A percentile compares a stretch with the other conserved stretches of the same genome.
Evolutionary conservation across 2,888 invertebrate species (phyloP).

Genomic region (Watsonalla cultraria): DNA sequence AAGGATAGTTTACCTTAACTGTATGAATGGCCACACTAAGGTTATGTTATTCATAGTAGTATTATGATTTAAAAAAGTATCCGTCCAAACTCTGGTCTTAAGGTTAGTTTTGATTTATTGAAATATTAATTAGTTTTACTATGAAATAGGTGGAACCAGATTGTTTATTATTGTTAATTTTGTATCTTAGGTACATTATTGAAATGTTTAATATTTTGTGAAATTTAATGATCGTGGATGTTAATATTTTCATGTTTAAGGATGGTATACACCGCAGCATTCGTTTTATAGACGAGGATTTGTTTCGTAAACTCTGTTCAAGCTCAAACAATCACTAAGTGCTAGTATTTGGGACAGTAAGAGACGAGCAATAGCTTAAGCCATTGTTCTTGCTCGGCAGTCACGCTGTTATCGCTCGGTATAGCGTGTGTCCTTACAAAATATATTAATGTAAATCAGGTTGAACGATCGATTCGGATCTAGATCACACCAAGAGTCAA

Average conservation of each 20-base stretch:
- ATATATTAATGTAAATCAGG: too few species aligned
- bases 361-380: too few species aligned
- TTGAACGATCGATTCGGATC: too few species aligned
- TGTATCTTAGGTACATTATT: conserved; percentile 20
- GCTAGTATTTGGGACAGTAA: too few species aligned
- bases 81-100: conserved; percentile 68
- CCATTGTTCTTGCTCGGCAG: too few species aligned
- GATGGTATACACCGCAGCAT: background rate
- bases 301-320: background rate
- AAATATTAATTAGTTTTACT: conserved; percentile 17
- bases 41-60: conserved; percentile 11
- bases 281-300: background rate
- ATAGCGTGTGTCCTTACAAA: too few species aligned
- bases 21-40: background rate
- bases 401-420: too few species aligned
- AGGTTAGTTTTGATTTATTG: conserved; percentile 29
- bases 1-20: conserved; percentile 2
- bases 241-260: background rate
- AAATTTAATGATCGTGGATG: conserved; percentile 10
- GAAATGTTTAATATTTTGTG: conserved; percentile 22
- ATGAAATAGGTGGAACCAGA: conserved; percentile 18
- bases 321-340: background rate
- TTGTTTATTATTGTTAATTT: conserved; percentile 29
- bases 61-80: conserved; percentile 27
- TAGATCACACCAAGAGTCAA: too few species aligned